These are phyloP conservation scores for Drosophila mojavensis DNA, from an alignment of 1,140 invertebrate genomes.

Conservation along the genomic window DNA sequence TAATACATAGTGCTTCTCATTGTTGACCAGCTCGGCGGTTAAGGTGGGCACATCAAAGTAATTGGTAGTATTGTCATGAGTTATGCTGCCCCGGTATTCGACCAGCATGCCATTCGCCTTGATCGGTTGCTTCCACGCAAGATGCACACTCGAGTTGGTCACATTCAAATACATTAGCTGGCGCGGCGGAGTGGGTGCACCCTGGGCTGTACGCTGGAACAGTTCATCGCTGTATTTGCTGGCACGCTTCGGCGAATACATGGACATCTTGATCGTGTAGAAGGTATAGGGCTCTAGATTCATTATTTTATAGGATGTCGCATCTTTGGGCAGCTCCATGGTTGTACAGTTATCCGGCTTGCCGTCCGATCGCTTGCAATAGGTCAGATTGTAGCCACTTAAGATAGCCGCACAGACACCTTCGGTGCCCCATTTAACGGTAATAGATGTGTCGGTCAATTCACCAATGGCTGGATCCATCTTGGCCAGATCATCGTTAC, in stretches of 20 bases:
- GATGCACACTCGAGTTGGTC: slow-evolving; percentile 35
- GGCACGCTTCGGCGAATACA: slow-evolving; percentile 57
- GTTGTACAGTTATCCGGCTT: slow-evolving; percentile 69
- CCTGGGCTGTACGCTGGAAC: slow-evolving; percentile 57
- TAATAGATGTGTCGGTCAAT: slow-evolving; percentile 47
- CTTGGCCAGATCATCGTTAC: slow-evolving; percentile 66
- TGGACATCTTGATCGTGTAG: slow-evolving; percentile 68
- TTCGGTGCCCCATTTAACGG: slow-evolving; percentile 67
- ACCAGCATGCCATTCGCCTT: slow-evolving; percentile 63
- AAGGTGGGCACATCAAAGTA: slow-evolving; percentile 44
- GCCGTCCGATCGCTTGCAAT: slow-evolving; percentile 61
- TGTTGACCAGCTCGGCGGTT: slow-evolving; percentile 54
- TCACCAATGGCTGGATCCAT: slow-evolving; percentile 69
- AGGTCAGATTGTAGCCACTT: slow-evolving; percentile 71
- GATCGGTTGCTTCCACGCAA: slow-evolving; percentile 61
- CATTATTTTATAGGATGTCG: slow-evolving; percentile 47
- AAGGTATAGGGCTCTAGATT: slow-evolving; percentile 67
- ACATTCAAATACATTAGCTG: slow-evolving; percentile 45
- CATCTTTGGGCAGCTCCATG: slow-evolving; percentile 45
- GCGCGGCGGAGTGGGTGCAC: slow-evolving; percentile 60
- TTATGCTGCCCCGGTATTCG: slow-evolving; percentile 48
- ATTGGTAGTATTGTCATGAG: slow-evolving; percentile 37
- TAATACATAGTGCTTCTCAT: slow-evolving; percentile 50
- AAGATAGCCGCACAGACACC: slow-evolving; percentile 69
- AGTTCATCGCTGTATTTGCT: slow-evolving; percentile 74